A percentile compares a stretch with the other conserved stretches of the same genome.
Evolutionary conservation across 1,140 invertebrate genomes (phyloP).

Genomic region (Conopomorpha cramerella): DNA sequence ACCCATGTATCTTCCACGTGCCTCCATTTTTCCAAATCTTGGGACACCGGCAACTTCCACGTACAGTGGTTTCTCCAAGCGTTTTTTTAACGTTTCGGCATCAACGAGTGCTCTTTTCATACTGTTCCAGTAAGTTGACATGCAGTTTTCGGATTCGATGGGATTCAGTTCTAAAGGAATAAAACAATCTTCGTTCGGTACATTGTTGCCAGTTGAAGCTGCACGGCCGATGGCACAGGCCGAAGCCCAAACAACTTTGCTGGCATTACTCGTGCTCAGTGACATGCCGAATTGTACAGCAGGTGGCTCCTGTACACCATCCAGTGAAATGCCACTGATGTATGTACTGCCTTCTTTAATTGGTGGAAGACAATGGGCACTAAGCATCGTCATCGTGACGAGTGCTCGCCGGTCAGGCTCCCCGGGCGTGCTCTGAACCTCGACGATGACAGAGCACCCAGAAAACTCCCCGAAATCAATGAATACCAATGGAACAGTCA

Average conservation of each 20-base stretch:
- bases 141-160: constrained; percentile 15
- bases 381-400: constrained; percentile 32
- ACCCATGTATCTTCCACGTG: constrained; percentile 36
- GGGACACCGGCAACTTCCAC: constrained; percentile 42
- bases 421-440: constrained; percentile 9
- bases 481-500: constrained; percentile 17
- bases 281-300: constrained; percentile 37
- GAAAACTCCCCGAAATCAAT: constrained; percentile 18
- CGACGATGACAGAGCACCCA: constrained; percentile 16
- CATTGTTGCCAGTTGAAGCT: constrained; percentile 20
- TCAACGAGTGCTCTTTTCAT: constrained; percentile 35
- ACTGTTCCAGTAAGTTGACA: constrained; percentile 37
- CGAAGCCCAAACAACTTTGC: constrained; percentile 31
- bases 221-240: constrained; percentile 21
- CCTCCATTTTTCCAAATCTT: constrained; percentile 31
- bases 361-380: constrained; percentile 33
- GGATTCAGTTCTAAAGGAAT: constrained; percentile 18
- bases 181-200: constrained; percentile 28
- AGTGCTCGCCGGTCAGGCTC: constrained; percentile 15
- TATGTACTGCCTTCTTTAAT: constrained; percentile 32
- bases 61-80: constrained; percentile 21
- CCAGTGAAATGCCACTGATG: constrained; percentile 24
- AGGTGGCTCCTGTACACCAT: constrained; percentile 15
- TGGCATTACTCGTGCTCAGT: constrained; percentile 16
- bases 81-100: constrained; percentile 12